Evolutionary conservation across 2,113 vertebrate genomes (phyloP), one percentile per base, ranked within the genome.

Genomic region (Empidonax traillii): DNA sequence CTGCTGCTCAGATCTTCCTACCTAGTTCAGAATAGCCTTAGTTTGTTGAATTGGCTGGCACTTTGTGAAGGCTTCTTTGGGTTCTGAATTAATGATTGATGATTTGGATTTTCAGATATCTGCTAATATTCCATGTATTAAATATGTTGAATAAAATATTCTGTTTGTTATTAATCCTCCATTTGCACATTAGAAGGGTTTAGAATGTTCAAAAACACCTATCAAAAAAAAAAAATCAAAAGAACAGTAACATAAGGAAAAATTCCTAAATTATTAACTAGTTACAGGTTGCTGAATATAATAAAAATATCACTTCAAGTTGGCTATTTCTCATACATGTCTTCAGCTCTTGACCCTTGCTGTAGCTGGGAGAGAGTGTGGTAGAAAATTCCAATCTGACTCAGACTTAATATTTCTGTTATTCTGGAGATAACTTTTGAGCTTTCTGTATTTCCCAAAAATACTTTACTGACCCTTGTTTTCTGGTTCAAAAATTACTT

Each of bases 221-320:
- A 37, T 33, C 0, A 31, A 20, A 79, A 85, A 56, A 85, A 20
- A 79, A 20, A 53, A 49, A 33, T 20, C 12, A 23, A n/a, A 37
- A 52, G 1, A 61, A 19, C 0, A 14, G 5, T 49, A 78, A 27
- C 1, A 6, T 39, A 23, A 74, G 3, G 14, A 71, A 77, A 76
- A 68, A 27, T 2, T 27, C 13, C 3, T 25, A 1, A 55, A 53
- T 63, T 23, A 14, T 1, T 10, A 30, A 8, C 2, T 12, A 66
- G 10, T 55, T 78, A 13, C 14, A 75, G 15, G 27, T 51, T 56
- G 8, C 3, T 52, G 35, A 65, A 11, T 72, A 12, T 28, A 66
- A 23, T 21, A 27, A 61, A 73, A 63, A 7, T 39, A 22, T 30
- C 61, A 1, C 17, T 79, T 72, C 0, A 3, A 53, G 67, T 4